phyloP scores from a whole-genome alignment of 2,113 vertebrate species.

The Syrmaticus mikado region DNA sequence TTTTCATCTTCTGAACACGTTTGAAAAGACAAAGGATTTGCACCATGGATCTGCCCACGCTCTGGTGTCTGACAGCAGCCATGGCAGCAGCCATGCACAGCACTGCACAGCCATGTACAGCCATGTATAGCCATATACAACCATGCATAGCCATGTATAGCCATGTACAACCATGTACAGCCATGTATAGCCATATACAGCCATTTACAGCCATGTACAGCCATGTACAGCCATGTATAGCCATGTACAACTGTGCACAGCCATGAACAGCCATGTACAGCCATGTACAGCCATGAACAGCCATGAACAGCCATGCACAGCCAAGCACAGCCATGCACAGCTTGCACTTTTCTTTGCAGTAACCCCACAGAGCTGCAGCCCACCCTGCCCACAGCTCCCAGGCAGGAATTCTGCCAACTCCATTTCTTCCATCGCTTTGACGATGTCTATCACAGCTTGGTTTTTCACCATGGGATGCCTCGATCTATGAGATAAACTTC shows the following conservation, averaged over 20 bases:
- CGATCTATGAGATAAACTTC: not conserved
- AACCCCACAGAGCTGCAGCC: not conserved
- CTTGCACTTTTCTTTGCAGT: not conserved
- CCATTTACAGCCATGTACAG: too few species aligned
- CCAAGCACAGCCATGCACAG: too few species aligned
- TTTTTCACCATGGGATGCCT: conserved; percentile 29
- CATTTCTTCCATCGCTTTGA: conserved; percentile 21
- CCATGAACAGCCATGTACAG: too few species aligned
- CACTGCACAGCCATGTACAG: too few species aligned
- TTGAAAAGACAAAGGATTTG: not conserved
- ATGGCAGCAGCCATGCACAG: not conserved
- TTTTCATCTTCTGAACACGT: not conserved
- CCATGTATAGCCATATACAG: too few species aligned
- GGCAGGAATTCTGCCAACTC: not conserved
- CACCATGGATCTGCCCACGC: not conserved
- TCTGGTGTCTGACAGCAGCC: not conserved
- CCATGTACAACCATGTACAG: too few species aligned
- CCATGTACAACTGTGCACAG: too few species aligned
- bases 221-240: too few species aligned
- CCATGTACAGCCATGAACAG: too few species aligned
- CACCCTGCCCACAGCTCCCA: not conserved
- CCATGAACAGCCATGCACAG: too few species aligned
- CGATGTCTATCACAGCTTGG: conserved; percentile 32
- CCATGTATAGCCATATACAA: too few species aligned
- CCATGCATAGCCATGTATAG: too few species aligned